A percentile compares a stretch with the other conserved stretches of the same genome.
These are phyloP conservation scores for Keiferia lycopersicella DNA, from an alignment of 2,888 invertebrate species.

Conservation along the genomic window DNA sequence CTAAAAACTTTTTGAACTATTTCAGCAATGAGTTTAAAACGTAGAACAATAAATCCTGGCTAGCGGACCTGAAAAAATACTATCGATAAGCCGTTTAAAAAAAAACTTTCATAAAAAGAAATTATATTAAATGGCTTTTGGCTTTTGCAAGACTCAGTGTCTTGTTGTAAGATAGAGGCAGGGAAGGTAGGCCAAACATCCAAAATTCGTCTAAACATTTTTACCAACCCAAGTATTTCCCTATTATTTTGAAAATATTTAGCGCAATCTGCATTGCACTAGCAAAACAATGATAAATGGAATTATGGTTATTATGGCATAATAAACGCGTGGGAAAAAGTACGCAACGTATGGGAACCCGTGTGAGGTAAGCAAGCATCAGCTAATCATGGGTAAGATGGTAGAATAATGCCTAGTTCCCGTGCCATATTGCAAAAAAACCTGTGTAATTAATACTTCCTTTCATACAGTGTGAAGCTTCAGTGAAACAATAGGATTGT, in stretches of 20 bases:
- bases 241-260: neutral
- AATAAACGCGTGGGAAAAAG: slow-evolving; percentile 26
- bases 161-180: too few relatives aligned
- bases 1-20: too few relatives aligned
- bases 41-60: too few relatives aligned
- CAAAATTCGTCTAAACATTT: too few relatives aligned
- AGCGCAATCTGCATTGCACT: neutral
- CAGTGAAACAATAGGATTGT: slow-evolving; percentile 18
- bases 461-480: slow-evolving; percentile 6
- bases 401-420: slow-evolving; percentile 20
- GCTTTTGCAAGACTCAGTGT: too few relatives aligned
- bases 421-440: slow-evolving; percentile 15
- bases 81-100: too few relatives aligned
- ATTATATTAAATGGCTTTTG: too few relatives aligned
- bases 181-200: too few relatives aligned
- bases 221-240: too few relatives aligned
- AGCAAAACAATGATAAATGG: slow-evolving; percentile 4
- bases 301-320: neutral
- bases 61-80: too few relatives aligned
- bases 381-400: slow-evolving; percentile 22
- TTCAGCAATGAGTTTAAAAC: too few relatives aligned
- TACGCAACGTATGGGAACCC: slow-evolving; percentile 24
- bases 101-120: too few relatives aligned
- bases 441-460: slow-evolving; percentile 16
- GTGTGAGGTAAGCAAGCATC: slow-evolving; percentile 27